phyloP scores from a whole-genome alignment of 2,888 invertebrate species.

The Drosophila imparisetae region DNA sequence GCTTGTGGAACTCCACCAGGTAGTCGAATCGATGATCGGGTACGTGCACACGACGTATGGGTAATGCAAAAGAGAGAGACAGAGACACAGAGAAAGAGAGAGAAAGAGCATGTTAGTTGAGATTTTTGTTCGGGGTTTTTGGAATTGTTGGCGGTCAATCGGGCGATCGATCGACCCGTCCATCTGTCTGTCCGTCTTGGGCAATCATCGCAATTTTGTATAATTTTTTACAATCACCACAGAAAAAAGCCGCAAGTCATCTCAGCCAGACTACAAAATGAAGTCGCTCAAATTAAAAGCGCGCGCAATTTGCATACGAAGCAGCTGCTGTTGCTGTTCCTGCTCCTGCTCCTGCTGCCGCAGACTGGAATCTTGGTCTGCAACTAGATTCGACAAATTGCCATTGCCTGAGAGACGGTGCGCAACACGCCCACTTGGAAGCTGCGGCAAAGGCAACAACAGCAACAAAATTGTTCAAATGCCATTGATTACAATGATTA shows the following conservation, averaged over 20 bases:
- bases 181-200: background rate
- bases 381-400: slow-evolving; percentile 53
- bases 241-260: slow-evolving; percentile 48
- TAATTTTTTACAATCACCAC: slow-evolving; percentile 81
- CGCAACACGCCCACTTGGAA: slow-evolving; percentile 60
- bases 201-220: slow-evolving; percentile 83
- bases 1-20: slow-evolving; percentile 97
- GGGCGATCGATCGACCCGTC: background rate
- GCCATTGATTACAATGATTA: slow-evolving; percentile 73
- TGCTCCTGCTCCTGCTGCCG: slow-evolving; percentile 1
- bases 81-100: slow-evolving; percentile 7
- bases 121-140: background rate
- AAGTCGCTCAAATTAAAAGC: slow-evolving; percentile 79
- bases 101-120: slow-evolving; percentile 55
- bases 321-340: slow-evolving; percentile 19
- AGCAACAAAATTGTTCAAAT: slow-evolving; percentile 48
- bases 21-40: slow-evolving; percentile 97
- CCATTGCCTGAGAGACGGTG: slow-evolving; percentile 32
- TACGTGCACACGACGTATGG: slow-evolving; percentile 97
- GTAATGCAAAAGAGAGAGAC: slow-evolving; percentile 46
- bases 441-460: slow-evolving; percentile 27
- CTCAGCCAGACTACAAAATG: slow-evolving; percentile 60
- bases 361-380: slow-evolving; percentile 27
- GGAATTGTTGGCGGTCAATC: slow-evolving; percentile 11
- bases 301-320: slow-evolving; percentile 81